Evolutionary conservation across 1,140 invertebrate species (phyloP), one percentile per base, ranked within the genome.

Genomic region (Drosophila santomea): DNA sequence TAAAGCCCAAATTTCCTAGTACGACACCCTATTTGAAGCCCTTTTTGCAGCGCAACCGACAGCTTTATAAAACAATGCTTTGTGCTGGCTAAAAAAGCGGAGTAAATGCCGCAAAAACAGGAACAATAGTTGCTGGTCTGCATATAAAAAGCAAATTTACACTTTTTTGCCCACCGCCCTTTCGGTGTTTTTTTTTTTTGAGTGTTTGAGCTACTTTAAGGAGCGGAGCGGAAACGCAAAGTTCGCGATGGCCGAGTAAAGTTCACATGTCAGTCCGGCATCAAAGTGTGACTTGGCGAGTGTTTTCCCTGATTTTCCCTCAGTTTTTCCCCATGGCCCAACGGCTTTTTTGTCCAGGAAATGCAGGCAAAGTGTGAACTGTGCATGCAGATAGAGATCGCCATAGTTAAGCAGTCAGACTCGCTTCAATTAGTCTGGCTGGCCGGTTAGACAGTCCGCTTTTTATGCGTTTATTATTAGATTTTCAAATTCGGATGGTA

Each of bases 311-410:
- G 59, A n/a, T 5, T 41, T 61, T 61, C 38, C 43, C 17, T 4
- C 20, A 12, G 11, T 3, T 48, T 39, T 25, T 20, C 10, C 15
- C 7, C 23, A 5, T 8, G 17, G 20, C 25, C 7, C 28, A 8
- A 1, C 7, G 28, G 20, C 20, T 48, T 74, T 44, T 47, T 62
- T 17, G 61, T 50, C 78, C 75, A 81, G 81, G 81, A 83, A 83
- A 75, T 89, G 81, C 77, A 85, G 60, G 84, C 81, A 83, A 89
- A 88, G 83, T 86, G 86, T 86, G 88, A 90, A 90, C 80, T 90
- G 82, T 90, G 86, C 82, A 90, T 90, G 72, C 79, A 88, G 82
- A 86, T 88, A 86, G 63, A 66, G 60, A 90, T 90, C 85, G 74
- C 47, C 14, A 20, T 41, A 60, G 58, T 63, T 66, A 68, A 71